Base-by-base conservation (phyloP, 2,113 vertebrate genomes). In the Mastomys natalensis region DNA sequence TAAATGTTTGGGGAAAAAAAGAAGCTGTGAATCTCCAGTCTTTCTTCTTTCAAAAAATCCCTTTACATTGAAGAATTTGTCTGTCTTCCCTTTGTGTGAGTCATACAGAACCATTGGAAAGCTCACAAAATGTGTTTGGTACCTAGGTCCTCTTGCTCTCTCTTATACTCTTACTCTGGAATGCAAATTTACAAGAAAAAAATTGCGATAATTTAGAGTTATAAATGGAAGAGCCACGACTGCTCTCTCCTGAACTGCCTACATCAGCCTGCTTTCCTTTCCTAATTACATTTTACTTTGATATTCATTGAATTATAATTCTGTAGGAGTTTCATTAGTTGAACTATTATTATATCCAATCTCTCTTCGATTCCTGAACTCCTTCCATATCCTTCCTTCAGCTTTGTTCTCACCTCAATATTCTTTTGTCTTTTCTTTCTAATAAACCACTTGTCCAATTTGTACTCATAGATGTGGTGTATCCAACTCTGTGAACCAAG, bases 401-500 rank as follows among this genome's bases (percentile, higher is more conserved):
- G 5, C 1, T 82, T 37, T 60, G 37, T 60, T 40, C 3, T 24
- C 53, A 82, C 11, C 31, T 15, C 11, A 40, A 40, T 26, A 58
- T 24, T n/a, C 37, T 58, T 82, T 60, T 6, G 34, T 58, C 10
- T 81, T 58, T 40, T 60, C 37, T 82, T 82, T 58, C 37, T 7
- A 58, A 60, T 60, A 26, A 60, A 11, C 7, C 1, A 82, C 21
- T 26, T 24, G 6, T 82, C 22, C 22, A 40, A 82, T 26, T 60
- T 26, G 37, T 40, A 82, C 21, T 16, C 3, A 7, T 60, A 7
- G 80, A 37, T 58, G 4, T 58, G 10, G 5, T 34, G 11, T 81
- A n/a, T 2, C 34, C 2, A 22, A 4, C 5, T 55, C 37, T 37
- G 9, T 10, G 4, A 55, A 55, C 4, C 51, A n/a, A 7, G 5